These are phyloP conservation scores for Sebastes minor DNA, from an alignment of 2,797 vertebrate species.

Conservation along the genomic window DNA sequence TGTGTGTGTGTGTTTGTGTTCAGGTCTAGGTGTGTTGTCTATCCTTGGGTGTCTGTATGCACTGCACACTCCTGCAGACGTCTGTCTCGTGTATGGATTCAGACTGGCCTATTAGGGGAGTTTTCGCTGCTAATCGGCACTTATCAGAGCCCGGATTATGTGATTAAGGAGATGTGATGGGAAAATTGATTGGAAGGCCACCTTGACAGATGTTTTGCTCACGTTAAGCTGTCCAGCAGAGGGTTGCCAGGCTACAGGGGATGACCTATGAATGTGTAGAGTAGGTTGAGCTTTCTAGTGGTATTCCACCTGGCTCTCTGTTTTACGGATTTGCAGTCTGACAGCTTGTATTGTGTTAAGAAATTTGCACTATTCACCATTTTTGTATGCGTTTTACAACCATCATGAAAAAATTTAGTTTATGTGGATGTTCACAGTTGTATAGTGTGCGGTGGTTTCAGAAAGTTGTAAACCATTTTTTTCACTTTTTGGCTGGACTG, in stretches of 20 bases:
- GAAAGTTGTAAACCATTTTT: not conserved
- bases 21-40: not conserved
- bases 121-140: slow-evolving; percentile 45
- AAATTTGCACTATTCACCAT: not conserved
- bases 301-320: not conserved
- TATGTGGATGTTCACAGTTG: not conserved
- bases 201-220: slow-evolving; percentile 62
- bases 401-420: not conserved
- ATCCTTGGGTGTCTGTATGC: slow-evolving; percentile 29
- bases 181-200: slow-evolving; percentile 62
- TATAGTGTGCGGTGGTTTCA: not conserved
- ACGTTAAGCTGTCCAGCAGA: slow-evolving; percentile 20
- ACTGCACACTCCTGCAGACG: slow-evolving; percentile 11
- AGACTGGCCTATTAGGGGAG: slow-evolving; percentile 40
- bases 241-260: not conserved
- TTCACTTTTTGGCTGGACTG: not conserved
- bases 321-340: not conserved
- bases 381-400: not conserved
- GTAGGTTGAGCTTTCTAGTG: not conserved
- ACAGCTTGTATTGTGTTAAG: not conserved
- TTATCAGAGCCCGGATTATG: slow-evolving; percentile 64
- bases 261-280: not conserved
- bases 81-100: slow-evolving; percentile 42
- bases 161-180: slow-evolving; percentile 65
- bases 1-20: not conserved